Evolutionary conservation across 2,113 vertebrate species (phyloP).

Genomic region (Ctenodactylus gundi): DNA sequence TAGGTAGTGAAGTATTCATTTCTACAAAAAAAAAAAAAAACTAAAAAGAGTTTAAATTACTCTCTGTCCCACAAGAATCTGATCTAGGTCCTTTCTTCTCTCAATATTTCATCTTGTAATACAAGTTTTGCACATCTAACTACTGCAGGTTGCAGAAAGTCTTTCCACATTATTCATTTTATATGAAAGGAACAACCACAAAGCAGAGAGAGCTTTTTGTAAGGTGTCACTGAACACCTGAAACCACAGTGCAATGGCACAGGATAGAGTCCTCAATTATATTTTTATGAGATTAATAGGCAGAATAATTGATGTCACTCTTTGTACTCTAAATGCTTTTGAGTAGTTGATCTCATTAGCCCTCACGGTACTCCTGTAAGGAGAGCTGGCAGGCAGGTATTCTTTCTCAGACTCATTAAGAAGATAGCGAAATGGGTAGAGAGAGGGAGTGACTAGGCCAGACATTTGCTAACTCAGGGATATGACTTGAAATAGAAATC

Average conservation of each 20-base stretch:
- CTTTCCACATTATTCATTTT: not conserved
- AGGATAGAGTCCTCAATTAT: not conserved
- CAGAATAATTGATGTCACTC: conserved; percentile 50
- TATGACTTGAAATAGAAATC: not conserved
- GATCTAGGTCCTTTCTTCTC: not conserved
- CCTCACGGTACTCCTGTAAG: not conserved
- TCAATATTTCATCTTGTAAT: not conserved
- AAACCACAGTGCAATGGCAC: not conserved
- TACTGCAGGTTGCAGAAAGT: not conserved
- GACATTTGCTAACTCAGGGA: not conserved
- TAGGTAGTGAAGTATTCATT: not conserved
- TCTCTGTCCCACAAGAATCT: not conserved
- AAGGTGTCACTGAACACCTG: conserved; percentile 29
- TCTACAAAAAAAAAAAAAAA: not conserved
- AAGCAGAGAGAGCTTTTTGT: not conserved
- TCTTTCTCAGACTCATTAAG: not conserved
- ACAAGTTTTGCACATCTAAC: not conserved
- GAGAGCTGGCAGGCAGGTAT: not conserved
- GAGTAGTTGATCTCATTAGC: not conserved
- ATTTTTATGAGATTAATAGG: conserved; percentile 37
- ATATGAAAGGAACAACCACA: not conserved
- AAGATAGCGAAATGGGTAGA: not conserved
- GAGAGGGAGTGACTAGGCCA: not conserved
- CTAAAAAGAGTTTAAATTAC: not conserved
- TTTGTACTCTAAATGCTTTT: conserved; percentile 35